phyloP scores from a whole-genome alignment of 92 coral and sea anemone genomes.

The Galaxea fascicularis region DNA sequence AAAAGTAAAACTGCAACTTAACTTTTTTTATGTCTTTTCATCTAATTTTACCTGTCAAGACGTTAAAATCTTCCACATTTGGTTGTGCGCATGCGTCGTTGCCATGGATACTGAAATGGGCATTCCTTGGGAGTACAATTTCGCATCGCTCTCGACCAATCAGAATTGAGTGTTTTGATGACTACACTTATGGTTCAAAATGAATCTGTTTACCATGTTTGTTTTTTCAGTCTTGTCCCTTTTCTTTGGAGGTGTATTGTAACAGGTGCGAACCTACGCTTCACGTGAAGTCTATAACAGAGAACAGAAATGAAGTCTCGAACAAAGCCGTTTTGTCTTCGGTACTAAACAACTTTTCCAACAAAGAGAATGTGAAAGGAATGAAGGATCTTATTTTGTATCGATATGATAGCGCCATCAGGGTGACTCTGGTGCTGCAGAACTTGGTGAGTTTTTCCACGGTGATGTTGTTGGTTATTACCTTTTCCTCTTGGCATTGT shows the following conservation, averaged over 20 bases:
- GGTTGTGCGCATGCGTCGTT: no score
- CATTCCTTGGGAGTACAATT: no score
- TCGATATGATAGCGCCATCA: constrained; percentile 78
- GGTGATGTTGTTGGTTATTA: not conserved
- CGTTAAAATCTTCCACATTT: no score
- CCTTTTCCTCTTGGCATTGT: no score
- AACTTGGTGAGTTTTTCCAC: constrained; percentile 72
- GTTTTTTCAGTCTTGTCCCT: constrained; percentile 80
- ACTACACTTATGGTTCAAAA: no score
- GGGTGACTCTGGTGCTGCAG: constrained; percentile 81
- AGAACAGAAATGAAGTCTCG: constrained; percentile 53
- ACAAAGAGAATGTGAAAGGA: constrained; percentile 78
- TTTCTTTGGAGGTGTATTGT: constrained; percentile 79
- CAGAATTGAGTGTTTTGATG: no score
- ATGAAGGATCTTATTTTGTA: constrained; percentile 92
- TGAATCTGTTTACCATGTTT: no score
- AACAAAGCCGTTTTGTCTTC: constrained; percentile 76
- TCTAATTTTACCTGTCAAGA: no score
- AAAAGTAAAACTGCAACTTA: no score
- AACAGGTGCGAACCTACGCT: constrained; percentile 78
- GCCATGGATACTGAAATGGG: no score
- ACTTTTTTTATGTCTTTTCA: no score
- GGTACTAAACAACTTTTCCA: constrained; percentile 62
- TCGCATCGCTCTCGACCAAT: no score
- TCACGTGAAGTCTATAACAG: constrained; percentile 65